These are phyloP conservation scores for Merodon equestris DNA, from an alignment of 2,888 invertebrate species.

Conservation along the genomic window DNA sequence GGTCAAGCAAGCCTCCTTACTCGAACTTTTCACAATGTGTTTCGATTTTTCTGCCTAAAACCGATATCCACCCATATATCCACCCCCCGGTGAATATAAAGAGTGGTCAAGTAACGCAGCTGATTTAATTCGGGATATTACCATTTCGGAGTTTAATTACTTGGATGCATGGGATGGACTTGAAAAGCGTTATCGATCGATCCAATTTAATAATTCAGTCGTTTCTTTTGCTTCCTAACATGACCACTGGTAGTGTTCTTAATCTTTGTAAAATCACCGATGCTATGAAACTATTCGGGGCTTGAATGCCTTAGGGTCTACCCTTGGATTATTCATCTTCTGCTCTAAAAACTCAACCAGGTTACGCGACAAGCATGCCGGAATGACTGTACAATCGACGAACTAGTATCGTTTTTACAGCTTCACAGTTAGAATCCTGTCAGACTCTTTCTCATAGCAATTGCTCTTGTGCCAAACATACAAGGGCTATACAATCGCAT, in stretches of 20 bases:
- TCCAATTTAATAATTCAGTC: constrained; percentile 9
- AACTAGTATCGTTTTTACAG: too few relatives aligned
- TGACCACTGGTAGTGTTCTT: not conserved
- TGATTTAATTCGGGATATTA: too few relatives aligned
- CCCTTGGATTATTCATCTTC: too few relatives aligned
- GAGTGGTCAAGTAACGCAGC: constrained; percentile 5
- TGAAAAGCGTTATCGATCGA: not conserved
- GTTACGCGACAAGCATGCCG: too few relatives aligned
- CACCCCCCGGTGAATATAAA: constrained; percentile 2
- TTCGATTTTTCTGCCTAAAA: not conserved
- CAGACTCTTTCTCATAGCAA: too few relatives aligned
- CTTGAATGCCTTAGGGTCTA: constrained; percentile 6
- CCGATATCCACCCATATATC: not conserved
- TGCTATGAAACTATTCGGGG: constrained; percentile 4
- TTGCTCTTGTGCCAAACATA: too few relatives aligned
- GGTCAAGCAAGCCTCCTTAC: constrained; percentile 10
- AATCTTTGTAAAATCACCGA: constrained; percentile 6
- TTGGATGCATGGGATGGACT: too few relatives aligned
- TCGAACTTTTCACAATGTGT: not conserved
- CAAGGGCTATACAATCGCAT: too few relatives aligned
- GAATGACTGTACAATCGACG: too few relatives aligned
- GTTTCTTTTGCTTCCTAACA: not conserved
- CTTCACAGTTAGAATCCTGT: too few relatives aligned
- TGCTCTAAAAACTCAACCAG: too few relatives aligned
- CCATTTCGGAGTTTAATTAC: too few relatives aligned